Evolutionary conservation across 2,797 vertebrate species (phyloP).

Genomic region (Smutsia gigantea): DNA sequence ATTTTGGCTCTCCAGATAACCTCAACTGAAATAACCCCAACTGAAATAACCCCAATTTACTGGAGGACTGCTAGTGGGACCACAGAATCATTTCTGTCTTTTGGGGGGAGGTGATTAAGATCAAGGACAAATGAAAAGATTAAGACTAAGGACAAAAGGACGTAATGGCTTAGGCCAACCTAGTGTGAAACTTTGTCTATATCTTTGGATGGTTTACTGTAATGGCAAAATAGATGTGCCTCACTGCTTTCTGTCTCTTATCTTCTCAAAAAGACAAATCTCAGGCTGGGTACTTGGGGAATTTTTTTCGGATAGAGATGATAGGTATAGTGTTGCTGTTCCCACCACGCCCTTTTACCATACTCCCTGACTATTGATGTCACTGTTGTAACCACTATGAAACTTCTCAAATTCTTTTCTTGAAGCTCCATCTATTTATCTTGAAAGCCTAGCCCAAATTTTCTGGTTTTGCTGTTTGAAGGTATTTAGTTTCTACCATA

Average conservation of each 20-base stretch:
- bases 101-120: not conserved
- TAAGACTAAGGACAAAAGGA: not conserved
- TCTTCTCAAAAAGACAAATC: not conserved
- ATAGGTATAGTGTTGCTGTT: not conserved
- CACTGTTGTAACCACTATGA: not conserved
- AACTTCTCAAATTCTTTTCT: not conserved
- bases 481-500: not conserved
- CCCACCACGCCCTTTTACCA: not conserved
- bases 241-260: not conserved
- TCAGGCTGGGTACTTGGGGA: not conserved
- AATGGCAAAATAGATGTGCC: not conserved
- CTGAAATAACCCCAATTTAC: too few relatives aligned
- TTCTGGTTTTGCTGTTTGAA: slow-evolving; percentile 8
- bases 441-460: not conserved
- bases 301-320: not conserved
- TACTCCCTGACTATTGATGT: not conserved
- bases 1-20: not conserved
- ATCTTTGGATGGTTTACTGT: not conserved
- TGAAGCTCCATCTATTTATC: not conserved
- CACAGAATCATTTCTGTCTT: not conserved
- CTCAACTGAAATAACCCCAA: not conserved
- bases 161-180: not conserved
- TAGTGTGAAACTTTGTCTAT: not conserved
- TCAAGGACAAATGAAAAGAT: not conserved
- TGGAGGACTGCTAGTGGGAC: not conserved